A percentile compares a stretch with the other conserved stretches of the same genome.
Conservation (phyloP, 2,797 vertebrate genomes). For the Varecia variegata region DNA sequence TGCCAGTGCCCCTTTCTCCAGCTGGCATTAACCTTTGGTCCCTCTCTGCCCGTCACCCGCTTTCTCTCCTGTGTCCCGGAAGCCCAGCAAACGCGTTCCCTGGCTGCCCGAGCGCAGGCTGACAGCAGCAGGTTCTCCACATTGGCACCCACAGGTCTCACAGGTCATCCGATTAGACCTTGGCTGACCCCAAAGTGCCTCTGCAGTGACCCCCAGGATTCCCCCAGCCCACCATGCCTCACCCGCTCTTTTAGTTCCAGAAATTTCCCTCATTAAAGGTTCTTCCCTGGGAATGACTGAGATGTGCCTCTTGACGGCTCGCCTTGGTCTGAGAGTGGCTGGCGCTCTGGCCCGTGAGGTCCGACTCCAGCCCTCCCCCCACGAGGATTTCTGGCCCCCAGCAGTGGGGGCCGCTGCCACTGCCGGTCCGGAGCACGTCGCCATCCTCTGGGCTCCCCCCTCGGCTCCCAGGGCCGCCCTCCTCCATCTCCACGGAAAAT, state of each 20-base stretch:
- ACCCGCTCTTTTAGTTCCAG: not conserved
- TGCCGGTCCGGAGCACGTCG: accelerated
- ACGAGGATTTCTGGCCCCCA: no score
- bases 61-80: constrained; percentile 78
- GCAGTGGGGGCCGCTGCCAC: not conserved
- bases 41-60: no score
- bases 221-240: not conserved
- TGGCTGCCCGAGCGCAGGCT: constrained; percentile 92
- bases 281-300: accelerated
- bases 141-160: constrained; percentile 82
- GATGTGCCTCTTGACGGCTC: accelerated
- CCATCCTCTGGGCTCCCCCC: not conserved
- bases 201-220: not conserved
- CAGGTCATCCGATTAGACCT: not conserved
- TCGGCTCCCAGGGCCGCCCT: no score
- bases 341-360: not conserved
- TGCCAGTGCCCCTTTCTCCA: not conserved
- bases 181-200: not conserved
- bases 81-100: constrained; percentile 91
- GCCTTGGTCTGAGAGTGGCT: no score
- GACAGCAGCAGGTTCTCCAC: constrained; percentile 89
- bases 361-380: not conserved
- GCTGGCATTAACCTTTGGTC: no score
- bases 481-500: not conserved
- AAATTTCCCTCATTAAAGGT: not conserved